Conservation (phyloP, 2,888 invertebrate genomes). For the Tolmerus cingulatus region DNA sequence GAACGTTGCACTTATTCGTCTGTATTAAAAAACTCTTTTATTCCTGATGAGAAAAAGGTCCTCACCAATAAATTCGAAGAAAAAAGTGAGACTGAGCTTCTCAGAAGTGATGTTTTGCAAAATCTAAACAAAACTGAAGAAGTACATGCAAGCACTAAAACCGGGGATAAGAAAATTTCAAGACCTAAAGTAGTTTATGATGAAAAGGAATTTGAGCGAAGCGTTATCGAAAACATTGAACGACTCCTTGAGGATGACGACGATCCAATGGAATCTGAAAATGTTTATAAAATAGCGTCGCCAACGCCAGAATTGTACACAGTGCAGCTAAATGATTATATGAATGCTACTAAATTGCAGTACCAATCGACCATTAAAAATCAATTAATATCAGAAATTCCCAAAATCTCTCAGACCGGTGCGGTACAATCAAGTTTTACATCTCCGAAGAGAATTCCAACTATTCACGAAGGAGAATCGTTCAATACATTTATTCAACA, state of each 20-base stretch:
- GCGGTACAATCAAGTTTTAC: background rate
- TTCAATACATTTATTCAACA: background rate
- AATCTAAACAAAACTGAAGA: background rate
- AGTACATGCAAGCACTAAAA: background rate
- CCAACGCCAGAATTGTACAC: background rate
- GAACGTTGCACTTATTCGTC: constrained; percentile 5
- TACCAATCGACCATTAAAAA: background rate
- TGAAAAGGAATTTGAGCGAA: background rate
- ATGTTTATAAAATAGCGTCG: background rate
- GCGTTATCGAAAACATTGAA: background rate
- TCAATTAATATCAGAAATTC: background rate
- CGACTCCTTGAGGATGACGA: background rate
- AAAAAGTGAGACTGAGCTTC: background rate
- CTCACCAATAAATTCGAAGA: background rate
- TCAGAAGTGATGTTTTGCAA: background rate
- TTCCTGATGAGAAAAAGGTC: background rate
- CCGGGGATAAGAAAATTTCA: background rate
- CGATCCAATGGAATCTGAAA: background rate
- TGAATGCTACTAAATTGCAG: background rate
- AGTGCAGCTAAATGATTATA: background rate
- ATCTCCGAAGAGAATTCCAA: background rate
- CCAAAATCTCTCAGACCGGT: background rate
- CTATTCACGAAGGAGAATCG: background rate
- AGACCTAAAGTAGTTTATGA: background rate
- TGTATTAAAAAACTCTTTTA: background rate